Conservation (phyloP, 2,113 vertebrate genomes). For the Hydrochoerus hydrochaeris region DNA sequence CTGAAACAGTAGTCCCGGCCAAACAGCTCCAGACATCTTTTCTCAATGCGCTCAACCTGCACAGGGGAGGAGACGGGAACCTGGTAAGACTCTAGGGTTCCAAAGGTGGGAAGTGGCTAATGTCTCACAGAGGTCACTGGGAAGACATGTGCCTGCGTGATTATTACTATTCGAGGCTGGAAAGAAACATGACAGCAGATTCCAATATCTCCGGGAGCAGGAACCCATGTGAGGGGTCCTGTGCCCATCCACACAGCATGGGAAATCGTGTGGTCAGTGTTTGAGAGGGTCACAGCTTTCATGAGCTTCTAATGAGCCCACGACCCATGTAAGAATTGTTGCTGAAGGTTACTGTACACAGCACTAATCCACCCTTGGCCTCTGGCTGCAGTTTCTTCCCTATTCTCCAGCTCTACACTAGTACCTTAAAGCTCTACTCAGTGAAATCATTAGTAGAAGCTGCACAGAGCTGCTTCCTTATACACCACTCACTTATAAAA, state of each 20-base stretch:
- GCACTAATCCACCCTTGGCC: neutral
- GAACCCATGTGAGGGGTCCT: neutral
- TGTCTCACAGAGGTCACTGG: neutral
- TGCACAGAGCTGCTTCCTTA: neutral
- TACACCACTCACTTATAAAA: constrained; percentile 15
- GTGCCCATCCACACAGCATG: neutral
- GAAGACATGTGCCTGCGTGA: neutral
- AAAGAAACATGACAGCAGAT: neutral
- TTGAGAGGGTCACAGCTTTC: neutral
- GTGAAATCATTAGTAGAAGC: neutral
- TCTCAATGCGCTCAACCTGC: constrained; percentile 95
- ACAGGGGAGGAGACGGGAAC: constrained; percentile 6
- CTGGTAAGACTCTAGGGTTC: constrained; percentile 15
- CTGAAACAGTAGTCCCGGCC: constrained; percentile 96
- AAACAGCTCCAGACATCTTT: constrained; percentile 95
- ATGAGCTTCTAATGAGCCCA: neutral
- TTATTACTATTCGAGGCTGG: neutral
- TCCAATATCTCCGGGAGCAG: neutral
- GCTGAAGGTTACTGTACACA: neutral
- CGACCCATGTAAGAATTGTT: neutral
- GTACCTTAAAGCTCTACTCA: neutral
- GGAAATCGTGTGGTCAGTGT: neutral
- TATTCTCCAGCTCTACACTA: neutral
- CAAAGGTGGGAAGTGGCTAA: neutral
- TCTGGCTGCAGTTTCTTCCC: neutral